Evolutionary conservation across 2,113 vertebrate genomes (phyloP).

Genomic region (Conger conger): DNA sequence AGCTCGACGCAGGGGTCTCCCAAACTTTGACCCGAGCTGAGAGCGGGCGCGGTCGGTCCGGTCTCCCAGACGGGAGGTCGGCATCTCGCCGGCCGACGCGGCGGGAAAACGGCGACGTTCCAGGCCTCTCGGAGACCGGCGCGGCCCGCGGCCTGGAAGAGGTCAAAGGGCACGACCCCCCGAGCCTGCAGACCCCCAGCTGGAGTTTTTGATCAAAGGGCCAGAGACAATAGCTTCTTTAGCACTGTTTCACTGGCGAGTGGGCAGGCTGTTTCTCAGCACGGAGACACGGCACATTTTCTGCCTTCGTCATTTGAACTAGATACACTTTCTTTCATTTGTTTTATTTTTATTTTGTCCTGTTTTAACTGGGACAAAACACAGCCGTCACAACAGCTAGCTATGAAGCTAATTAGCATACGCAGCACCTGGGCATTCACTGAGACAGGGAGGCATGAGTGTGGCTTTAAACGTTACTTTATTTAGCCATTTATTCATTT

Average conservation of each 20-base stretch:
- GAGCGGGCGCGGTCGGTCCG: conserved; percentile 7
- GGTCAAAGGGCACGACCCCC: conserved; percentile 73
- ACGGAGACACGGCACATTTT: background rate
- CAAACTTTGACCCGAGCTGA: too few relatives aligned
- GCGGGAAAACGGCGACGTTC: conserved; percentile 68
- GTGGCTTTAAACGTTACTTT: too few relatives aligned
- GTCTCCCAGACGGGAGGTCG: conserved; percentile 62
- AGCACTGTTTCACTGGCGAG: background rate
- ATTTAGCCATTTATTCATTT: too few relatives aligned
- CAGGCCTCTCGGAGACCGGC: conserved; percentile 61
- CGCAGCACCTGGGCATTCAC: too few relatives aligned
- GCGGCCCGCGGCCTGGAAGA: conserved; percentile 56
- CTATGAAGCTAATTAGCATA: too few relatives aligned
- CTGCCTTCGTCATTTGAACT: background rate
- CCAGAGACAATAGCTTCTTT: conserved; percentile 66
- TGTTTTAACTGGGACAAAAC: too few relatives aligned
- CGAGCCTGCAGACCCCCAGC: conserved; percentile 65
- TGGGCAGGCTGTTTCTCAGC: conserved; percentile 46
- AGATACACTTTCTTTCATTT: background rate
- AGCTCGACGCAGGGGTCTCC: too few relatives aligned
- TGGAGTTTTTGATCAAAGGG: conserved; percentile 67
- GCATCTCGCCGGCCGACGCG: conserved; percentile 64
- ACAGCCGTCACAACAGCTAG: too few relatives aligned
- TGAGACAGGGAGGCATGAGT: too few relatives aligned
- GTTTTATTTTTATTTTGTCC: too few relatives aligned